Evolutionary conservation across 2,888 invertebrate genomes (phyloP).

Genomic region (Eutolmus rufibarbis): DNA sequence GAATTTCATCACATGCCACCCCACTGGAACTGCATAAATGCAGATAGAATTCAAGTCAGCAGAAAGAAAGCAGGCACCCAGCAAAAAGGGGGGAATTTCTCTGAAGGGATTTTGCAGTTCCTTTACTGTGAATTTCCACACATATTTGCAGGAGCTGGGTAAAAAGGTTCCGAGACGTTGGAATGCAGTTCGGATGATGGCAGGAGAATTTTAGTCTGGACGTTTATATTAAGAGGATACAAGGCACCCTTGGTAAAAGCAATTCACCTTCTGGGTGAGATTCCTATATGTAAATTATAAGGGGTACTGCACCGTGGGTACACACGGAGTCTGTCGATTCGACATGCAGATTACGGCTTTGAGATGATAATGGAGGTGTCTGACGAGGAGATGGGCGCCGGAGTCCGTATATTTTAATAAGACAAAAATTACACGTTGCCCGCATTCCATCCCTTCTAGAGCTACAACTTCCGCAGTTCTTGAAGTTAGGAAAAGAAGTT

Average conservation of each 20-base stretch:
- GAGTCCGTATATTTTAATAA: not conserved
- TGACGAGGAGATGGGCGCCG: not conserved
- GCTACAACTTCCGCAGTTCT: not conserved
- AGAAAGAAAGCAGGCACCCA: not conserved
- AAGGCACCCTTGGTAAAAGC: not conserved
- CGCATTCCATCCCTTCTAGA: not conserved
- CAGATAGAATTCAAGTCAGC: constrained; percentile 29
- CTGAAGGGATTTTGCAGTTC: constrained; percentile 10
- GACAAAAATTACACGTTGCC: not conserved
- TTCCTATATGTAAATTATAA: constrained; percentile 22
- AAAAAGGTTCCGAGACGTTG: constrained; percentile 2
- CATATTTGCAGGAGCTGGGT: not conserved
- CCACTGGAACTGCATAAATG: constrained; percentile 18
- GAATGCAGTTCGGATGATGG: constrained; percentile 7
- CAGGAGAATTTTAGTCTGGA: constrained; percentile 12
- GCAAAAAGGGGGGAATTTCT: not conserved
- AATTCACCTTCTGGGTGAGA: constrained; percentile 4
- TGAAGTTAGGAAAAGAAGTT: not conserved
- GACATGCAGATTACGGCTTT: constrained; percentile 5
- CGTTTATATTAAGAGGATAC: constrained; percentile 12
- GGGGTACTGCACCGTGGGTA: not conserved
- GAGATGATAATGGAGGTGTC: constrained; percentile 8
- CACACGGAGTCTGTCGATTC: not conserved
- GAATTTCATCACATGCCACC: constrained; percentile 20
- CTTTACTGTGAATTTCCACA: not conserved